Conservation (phyloP, 2,888 invertebrate species). For the Nephrotoma appendiculata region DNA sequence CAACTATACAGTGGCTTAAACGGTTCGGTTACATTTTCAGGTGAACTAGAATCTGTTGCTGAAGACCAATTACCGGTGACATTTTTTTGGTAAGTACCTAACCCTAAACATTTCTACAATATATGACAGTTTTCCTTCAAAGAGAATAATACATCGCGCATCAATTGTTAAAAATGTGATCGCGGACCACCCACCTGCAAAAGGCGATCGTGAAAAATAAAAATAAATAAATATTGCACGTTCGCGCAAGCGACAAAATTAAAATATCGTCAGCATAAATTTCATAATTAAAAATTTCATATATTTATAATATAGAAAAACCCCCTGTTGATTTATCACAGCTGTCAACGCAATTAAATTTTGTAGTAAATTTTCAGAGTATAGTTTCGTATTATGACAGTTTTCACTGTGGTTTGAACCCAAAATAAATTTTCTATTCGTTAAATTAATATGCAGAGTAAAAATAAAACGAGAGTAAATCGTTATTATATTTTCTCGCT, state of each 20-base stretch:
- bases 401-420: background rate
- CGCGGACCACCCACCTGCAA: background rate
- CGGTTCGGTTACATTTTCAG: background rate
- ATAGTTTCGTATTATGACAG: background rate
- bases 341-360: background rate
- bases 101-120: background rate
- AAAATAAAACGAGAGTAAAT: background rate
- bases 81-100: conserved; percentile 15
- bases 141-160: background rate
- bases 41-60: conserved; percentile 8
- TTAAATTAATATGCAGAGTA: background rate
- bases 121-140: background rate
- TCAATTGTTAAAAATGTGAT: background rate
- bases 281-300: background rate
- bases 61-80: conserved; percentile 27
- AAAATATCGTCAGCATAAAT: background rate
- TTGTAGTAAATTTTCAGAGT: background rate
- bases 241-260: background rate
- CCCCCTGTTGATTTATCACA: background rate
- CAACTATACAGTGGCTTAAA: background rate
- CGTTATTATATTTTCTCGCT: background rate
- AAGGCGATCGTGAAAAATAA: background rate
- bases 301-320: background rate
- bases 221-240: background rate
- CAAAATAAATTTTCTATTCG: background rate